phyloP scores from a whole-genome alignment of 1,140 invertebrate species.

The Drosophila carrolli region DNA sequence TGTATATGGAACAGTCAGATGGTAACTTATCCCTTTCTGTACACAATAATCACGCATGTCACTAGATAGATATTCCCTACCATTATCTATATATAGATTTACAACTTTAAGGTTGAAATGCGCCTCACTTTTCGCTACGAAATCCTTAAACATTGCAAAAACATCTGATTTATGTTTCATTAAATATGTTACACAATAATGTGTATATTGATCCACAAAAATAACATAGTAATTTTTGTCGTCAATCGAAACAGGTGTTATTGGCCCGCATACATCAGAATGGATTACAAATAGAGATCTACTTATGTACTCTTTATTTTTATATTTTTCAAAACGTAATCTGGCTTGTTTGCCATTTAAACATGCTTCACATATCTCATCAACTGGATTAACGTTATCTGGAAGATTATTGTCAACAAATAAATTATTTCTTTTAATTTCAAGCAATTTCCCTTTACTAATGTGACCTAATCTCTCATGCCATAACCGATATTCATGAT shows the following conservation, averaged over 20 bases:
- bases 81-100: too few species aligned
- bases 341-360: constrained; percentile 81
- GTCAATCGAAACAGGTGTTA: too few species aligned
- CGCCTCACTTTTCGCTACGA: constrained; percentile 58
- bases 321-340: constrained; percentile 50
- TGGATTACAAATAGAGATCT: constrained; percentile 77
- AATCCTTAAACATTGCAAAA: too few species aligned
- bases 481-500: constrained; percentile 48
- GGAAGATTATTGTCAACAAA: constrained; percentile 62
- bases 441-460: constrained; percentile 67
- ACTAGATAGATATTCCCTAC: too few species aligned
- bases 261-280: constrained; percentile 41
- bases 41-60: too few species aligned
- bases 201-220: too few species aligned
- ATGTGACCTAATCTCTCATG: constrained; percentile 79
- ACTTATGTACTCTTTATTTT: constrained; percentile 67
- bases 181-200: too few species aligned
- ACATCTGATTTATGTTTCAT: too few species aligned
- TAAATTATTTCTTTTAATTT: constrained; percentile 73
- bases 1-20: too few species aligned
- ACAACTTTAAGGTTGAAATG: background rate
- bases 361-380: constrained; percentile 62
- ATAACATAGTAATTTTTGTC: too few species aligned
- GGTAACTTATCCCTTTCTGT: too few species aligned
- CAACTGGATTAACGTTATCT: constrained; percentile 43